phyloP scores from a whole-genome alignment of 1,140 invertebrate genomes.

The Drosophila sproati region DNA sequence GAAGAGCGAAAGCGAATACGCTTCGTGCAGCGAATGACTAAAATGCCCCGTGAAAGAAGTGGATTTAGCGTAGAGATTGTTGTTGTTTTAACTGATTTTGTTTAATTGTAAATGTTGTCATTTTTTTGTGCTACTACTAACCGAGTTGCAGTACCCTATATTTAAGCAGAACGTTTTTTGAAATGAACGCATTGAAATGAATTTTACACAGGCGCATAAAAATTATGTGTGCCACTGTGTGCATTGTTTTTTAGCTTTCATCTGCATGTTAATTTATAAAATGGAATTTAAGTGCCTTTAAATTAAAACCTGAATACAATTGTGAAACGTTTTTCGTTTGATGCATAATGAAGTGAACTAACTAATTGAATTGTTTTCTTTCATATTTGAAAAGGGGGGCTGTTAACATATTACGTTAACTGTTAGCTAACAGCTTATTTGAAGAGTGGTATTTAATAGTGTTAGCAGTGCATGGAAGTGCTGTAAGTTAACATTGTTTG shows the following conservation, averaged over 20 bases:
- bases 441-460: too few species aligned
- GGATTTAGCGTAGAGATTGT: constrained; percentile 46
- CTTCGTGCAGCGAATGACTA: constrained; percentile 80
- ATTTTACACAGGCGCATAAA: constrained; percentile 27
- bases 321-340: constrained; percentile 35
- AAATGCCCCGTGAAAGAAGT: constrained; percentile 14
- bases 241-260: constrained; percentile 46
- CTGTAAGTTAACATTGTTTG: not conserved
- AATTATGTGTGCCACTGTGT: constrained; percentile 25
- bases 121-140: constrained; percentile 49
- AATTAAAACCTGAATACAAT: constrained; percentile 62
- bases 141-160: constrained; percentile 35
- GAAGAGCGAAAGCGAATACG: constrained; percentile 81
- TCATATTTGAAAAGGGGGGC: not conserved
- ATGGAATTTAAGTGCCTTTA: constrained; percentile 77
- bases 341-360: constrained; percentile 17
- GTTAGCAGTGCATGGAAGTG: too few species aligned
- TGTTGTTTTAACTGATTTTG: constrained; percentile 54
- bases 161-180: constrained; percentile 31
- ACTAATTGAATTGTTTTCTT: constrained; percentile 32
- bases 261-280: constrained; percentile 74
- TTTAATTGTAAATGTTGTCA: constrained; percentile 69
- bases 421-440: not conserved
- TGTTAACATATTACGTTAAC: not conserved
- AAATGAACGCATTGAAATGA: constrained; percentile 23